These are phyloP conservation scores for Trisateles emortualis DNA, from an alignment of 2,888 invertebrate genomes.

Conservation along the genomic window DNA sequence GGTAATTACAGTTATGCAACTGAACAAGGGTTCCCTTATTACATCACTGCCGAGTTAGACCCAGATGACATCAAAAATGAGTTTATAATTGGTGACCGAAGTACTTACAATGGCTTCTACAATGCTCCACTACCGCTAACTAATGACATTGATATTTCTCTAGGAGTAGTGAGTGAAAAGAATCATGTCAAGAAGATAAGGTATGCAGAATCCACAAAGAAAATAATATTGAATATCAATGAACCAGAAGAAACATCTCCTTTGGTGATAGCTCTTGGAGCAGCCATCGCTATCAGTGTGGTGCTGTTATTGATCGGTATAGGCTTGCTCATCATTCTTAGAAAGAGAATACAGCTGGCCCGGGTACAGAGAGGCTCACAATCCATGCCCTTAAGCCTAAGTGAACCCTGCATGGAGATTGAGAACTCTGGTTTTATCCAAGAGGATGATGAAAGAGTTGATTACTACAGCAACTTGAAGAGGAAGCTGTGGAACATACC, in stretches of 20 bases:
- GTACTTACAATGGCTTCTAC: slow-evolving; percentile 90
- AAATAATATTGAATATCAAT: slow-evolving; percentile 84
- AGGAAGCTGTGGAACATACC: slow-evolving; percentile 92
- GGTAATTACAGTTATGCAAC: slow-evolving; percentile 89
- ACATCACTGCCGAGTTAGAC: slow-evolving; percentile 93
- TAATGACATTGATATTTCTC: slow-evolving; percentile 89
- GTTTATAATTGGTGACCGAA: slow-evolving; percentile 93
- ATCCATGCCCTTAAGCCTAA: slow-evolving; percentile 90
- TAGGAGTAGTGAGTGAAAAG: slow-evolving; percentile 90
- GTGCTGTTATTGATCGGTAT: slow-evolving; percentile 89
- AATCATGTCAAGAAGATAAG: slow-evolving; percentile 89
- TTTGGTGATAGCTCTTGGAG: slow-evolving; percentile 81
- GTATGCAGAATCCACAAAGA: slow-evolving; percentile 87
- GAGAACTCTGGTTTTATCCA: slow-evolving; percentile 93
- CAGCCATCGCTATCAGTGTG: slow-evolving; percentile 90
- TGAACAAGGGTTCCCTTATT: slow-evolving; percentile 91
- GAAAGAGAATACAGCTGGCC: slow-evolving; percentile 75
- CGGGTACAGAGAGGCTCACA: slow-evolving; percentile 81
- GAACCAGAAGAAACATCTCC: slow-evolving; percentile 80
- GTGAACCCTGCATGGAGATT: slow-evolving; percentile 93
- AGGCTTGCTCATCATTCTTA: slow-evolving; percentile 88
- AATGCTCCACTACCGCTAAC: slow-evolving; percentile 91
- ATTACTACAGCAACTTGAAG: slow-evolving; percentile 91
- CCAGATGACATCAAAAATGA: slow-evolving; percentile 88
- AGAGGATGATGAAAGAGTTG: slow-evolving; percentile 89